A percentile compares a stretch with the other conserved stretches of the same genome.
Conservation (phyloP, 2,888 invertebrate species). For the Chalcis sispes region DNA sequence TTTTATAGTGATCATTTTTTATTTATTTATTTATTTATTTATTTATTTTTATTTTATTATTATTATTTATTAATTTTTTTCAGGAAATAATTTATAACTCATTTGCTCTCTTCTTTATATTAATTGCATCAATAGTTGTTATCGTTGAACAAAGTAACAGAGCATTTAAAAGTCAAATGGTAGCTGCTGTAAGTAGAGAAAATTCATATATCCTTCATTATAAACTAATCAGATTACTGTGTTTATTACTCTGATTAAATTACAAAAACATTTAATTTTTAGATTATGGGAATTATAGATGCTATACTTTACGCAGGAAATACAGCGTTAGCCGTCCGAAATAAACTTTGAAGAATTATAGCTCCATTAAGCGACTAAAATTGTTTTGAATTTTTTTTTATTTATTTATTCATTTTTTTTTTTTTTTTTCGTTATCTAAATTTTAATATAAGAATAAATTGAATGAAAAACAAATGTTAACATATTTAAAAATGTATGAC, state of each 20-base stretch:
- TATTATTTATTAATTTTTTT: slow-evolving; percentile 16
- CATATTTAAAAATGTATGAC: too few species aligned
- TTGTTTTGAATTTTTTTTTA: neutral
- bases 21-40: too few species aligned
- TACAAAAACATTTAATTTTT: slow-evolving; percentile 15
- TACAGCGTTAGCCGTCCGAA: slow-evolving; percentile 40
- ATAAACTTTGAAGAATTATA: slow-evolving; percentile 31
- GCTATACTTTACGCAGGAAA: slow-evolving; percentile 49
- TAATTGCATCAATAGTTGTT: slow-evolving; percentile 42
- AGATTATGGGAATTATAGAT: slow-evolving; percentile 52
- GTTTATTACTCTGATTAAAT: neutral
- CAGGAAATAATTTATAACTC: slow-evolving; percentile 55
- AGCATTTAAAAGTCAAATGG: slow-evolving; percentile 13
- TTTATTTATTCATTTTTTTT: neutral
- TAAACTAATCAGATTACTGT: neutral
- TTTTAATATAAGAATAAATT: too few species aligned
- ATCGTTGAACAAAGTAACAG: slow-evolving; percentile 28
- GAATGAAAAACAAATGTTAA: too few species aligned
- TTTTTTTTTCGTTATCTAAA: too few species aligned
- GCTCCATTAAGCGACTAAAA: neutral
- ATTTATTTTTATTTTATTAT: neutral
- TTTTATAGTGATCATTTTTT: too few species aligned
- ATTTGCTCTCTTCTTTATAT: slow-evolving; percentile 38
- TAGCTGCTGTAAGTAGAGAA: slow-evolving; percentile 46
- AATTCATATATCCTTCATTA: too few species aligned